A percentile compares a stretch with the other conserved stretches of the same genome.
phyloP scores from a whole-genome alignment of 2,888 invertebrate species.

The Camptogramma bilineatum region DNA sequence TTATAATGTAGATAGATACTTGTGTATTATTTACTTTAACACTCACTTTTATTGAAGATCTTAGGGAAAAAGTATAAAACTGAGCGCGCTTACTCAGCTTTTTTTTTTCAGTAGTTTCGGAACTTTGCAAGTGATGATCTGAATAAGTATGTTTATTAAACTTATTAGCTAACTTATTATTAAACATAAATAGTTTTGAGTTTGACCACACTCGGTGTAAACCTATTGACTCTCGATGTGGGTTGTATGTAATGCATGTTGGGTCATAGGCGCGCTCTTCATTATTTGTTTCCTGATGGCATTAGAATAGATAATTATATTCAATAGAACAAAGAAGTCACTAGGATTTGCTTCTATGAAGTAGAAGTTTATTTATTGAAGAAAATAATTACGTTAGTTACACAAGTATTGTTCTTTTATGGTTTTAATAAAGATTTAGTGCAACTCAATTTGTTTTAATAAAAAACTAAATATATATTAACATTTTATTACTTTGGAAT shows the following conservation, averaged over 20 bases:
- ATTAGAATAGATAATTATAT: neutral
- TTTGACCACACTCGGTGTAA: too few relatives aligned
- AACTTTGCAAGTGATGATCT: too few relatives aligned
- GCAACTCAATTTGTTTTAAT: slow-evolving; percentile 39
- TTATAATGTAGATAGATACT: slow-evolving; percentile 3
- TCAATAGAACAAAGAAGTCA: slow-evolving; percentile 3
- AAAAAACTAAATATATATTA: slow-evolving; percentile 37
- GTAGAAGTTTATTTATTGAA: slow-evolving; percentile 33
- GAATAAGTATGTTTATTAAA: too few relatives aligned
- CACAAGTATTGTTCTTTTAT: slow-evolving; percentile 26
- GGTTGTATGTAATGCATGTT: neutral
- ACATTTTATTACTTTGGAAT: slow-evolving; percentile 48
- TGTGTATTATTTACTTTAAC: slow-evolving; percentile 2
- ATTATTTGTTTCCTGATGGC: neutral
- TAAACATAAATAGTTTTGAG: too few relatives aligned
- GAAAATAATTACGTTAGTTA: slow-evolving; percentile 38
- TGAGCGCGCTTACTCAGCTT: neutral
- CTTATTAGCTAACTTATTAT: too few relatives aligned
- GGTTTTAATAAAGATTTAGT: slow-evolving; percentile 48
- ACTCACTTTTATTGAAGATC: neutral
- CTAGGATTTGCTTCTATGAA: slow-evolving; percentile 26
- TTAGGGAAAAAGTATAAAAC: neutral
- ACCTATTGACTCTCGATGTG: too few relatives aligned
- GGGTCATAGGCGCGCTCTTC: neutral
- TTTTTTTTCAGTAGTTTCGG: neutral